Evolutionary conservation across 1,140 invertebrate species (phyloP).

Genomic region (Phenacoccus solenopsis): DNA sequence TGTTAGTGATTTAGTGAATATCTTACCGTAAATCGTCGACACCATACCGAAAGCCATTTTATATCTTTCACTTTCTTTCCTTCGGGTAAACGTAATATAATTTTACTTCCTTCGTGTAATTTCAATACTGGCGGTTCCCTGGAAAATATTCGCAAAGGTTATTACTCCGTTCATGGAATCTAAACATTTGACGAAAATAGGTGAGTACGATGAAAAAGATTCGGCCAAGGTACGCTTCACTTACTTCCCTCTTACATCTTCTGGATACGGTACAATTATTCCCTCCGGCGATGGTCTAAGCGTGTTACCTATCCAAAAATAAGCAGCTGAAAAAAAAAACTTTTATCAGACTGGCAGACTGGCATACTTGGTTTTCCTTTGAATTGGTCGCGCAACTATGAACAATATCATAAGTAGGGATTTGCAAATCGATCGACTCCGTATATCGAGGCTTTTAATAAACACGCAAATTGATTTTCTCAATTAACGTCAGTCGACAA

Average conservation of each 20-base stretch:
- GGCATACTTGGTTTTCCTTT: too few relatives aligned
- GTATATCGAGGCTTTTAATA: neutral
- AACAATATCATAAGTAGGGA: too few relatives aligned
- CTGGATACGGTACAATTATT: conserved; percentile 70
- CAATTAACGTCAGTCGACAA: too few relatives aligned
- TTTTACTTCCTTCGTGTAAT: conserved; percentile 60
- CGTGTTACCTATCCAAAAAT: conserved; percentile 76
- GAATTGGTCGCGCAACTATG: too few relatives aligned
- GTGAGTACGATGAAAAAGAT: too few relatives aligned
- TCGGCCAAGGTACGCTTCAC: too few relatives aligned
- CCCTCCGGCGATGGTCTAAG: conserved; percentile 61
- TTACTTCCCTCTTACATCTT: conserved; percentile 59
- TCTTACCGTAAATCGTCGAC: conserved; percentile 73
- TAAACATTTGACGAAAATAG: too few relatives aligned
- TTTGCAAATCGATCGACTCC: neutral
- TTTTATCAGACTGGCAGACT: neutral
- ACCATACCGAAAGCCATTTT: conserved; percentile 82
- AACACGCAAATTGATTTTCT: neutral
- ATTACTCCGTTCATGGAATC: too few relatives aligned
- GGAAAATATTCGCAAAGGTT: conserved; percentile 24
- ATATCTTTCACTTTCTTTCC: conserved; percentile 73
- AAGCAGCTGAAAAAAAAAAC: conserved; percentile 45
- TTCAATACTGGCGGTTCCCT: conserved; percentile 65
- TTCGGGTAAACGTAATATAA: conserved; percentile 67
- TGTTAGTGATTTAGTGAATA: too few relatives aligned